phyloP scores from a whole-genome alignment of 2,888 invertebrate genomes.

The Tinea trinotella region DNA sequence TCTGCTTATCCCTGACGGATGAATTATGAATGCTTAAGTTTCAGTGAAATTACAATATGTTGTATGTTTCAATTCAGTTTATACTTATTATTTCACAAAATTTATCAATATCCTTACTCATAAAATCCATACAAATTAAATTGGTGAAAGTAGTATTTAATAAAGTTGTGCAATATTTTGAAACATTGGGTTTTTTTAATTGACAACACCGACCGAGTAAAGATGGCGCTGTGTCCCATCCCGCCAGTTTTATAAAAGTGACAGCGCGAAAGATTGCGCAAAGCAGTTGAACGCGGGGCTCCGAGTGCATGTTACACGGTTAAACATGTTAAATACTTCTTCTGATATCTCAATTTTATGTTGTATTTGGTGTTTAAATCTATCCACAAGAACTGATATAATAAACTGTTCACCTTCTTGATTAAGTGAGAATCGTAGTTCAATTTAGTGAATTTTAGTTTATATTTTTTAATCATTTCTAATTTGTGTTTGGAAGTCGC shows the following conservation, averaged over 20 bases:
- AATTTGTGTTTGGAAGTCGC: slow-evolving; percentile 57
- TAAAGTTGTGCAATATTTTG: slow-evolving; percentile 10
- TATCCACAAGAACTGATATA: slow-evolving; percentile 80
- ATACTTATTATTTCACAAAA: neutral
- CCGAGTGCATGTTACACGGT: slow-evolving; percentile 65
- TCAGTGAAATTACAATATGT: too few species aligned
- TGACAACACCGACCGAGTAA: slow-evolving; percentile 33
- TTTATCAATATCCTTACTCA: neutral
- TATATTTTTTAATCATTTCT: slow-evolving; percentile 67
- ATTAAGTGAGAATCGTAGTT: slow-evolving; percentile 71
- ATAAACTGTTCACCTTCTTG: slow-evolving; percentile 85
- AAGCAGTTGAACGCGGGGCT: slow-evolving; percentile 39
- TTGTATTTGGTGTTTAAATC: slow-evolving; percentile 80
- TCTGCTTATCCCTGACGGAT: too few species aligned
- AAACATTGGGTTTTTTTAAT: neutral
- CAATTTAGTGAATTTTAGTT: slow-evolving; percentile 55
- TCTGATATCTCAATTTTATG: slow-evolving; percentile 78
- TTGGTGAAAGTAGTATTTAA: neutral
- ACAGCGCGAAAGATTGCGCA: slow-evolving; percentile 37
- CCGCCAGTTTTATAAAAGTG: slow-evolving; percentile 16
- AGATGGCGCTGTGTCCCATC: slow-evolving; percentile 6
- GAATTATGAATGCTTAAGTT: too few species aligned
- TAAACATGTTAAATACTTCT: slow-evolving; percentile 84
- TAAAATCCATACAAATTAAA: slow-evolving; percentile 10
- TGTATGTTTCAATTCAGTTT: too few species aligned